Evolutionary conservation across 2,113 vertebrate species (phyloP), one percentile per base, ranked within the genome.

Genomic region (Oreochromis tanganicae): DNA sequence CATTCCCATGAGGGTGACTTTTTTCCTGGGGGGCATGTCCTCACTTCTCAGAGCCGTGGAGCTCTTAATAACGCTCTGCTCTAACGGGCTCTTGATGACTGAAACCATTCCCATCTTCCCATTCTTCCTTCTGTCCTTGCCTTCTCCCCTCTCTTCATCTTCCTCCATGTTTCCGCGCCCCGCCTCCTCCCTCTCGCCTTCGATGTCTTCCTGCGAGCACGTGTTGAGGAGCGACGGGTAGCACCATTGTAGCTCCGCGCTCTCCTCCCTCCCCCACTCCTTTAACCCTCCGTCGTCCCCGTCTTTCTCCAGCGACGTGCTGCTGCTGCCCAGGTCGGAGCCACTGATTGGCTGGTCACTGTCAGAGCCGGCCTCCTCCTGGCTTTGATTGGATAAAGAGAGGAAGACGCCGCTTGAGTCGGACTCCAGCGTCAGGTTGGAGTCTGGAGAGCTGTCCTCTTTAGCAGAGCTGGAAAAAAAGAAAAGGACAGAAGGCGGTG

Each of bases 341-440:
- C 95, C 96, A 71, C 93, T 95, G 84, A 94, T 88, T 80, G 95
- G 94, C 82, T 94, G 94, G 87, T 96, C 95, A 4, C 94, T 95
- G 90, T 96, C 95, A 3, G 94, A 96, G 41, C 93, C 93, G 0
- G 88, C 81, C 50, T 96, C 96, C 27, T 96, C 96, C 81, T 94
- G 95, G 90, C 96, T 97, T 83, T 94, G 95, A 88, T 95, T 96
- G 81, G 96, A 96, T 83, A 95, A 90, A 38, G 95, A 96, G 85
- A 96, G 95, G 82, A 96, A 96, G 81, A 97, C 84, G n/a, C 96
- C 96, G 27, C 96, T 96, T 68, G 96, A 96, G 80, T 97, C 96
- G 0, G 95, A 96, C 78, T 96, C 96, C 59, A 96, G 68, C 0
- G 95, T 96, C 9, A 95, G 81, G 85, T 96, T 96, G n/a, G 96